Evolutionary conservation across 2,797 vertebrate species (phyloP).

Genomic region (Rhynchonycteris naso): DNA sequence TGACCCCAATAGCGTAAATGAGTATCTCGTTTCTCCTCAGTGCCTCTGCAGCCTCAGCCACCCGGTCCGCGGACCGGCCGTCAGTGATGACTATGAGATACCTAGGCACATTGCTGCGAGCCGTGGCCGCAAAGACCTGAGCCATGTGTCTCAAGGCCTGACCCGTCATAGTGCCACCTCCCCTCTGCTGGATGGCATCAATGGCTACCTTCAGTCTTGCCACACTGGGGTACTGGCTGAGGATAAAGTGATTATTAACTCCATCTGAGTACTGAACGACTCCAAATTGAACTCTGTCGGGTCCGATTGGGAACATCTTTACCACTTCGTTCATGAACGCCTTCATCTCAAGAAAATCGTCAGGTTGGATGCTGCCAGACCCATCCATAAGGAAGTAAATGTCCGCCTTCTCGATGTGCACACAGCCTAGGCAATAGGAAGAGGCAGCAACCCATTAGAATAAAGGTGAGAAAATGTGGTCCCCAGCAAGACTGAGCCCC

Average conservation of each 20-base stretch:
- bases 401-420: slow-evolving; percentile 90
- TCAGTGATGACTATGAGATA: slow-evolving; percentile 92
- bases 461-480: neutral
- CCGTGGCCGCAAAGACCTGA: slow-evolving; percentile 81
- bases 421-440: slow-evolving; percentile 85
- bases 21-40: slow-evolving; percentile 83
- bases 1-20: slow-evolving; percentile 90
- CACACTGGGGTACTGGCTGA: slow-evolving; percentile 77
- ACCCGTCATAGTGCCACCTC: slow-evolving; percentile 87
- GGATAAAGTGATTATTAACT: slow-evolving; percentile 84
- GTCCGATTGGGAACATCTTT: slow-evolving; percentile 86
- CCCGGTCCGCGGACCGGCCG: slow-evolving; percentile 87
- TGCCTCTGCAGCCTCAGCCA: slow-evolving; percentile 83
- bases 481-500: neutral
- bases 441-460: neutral
- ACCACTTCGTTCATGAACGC: slow-evolving; percentile 88
- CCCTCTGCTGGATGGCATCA: slow-evolving; percentile 81
- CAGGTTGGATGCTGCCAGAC: slow-evolving; percentile 87
- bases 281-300: slow-evolving; percentile 87
- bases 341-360: slow-evolving; percentile 90
- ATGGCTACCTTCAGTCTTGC: slow-evolving; percentile 84
- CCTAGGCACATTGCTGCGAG: slow-evolving; percentile 77
- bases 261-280: slow-evolving; percentile 86
- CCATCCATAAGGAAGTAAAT: slow-evolving; percentile 93
- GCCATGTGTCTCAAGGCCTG: slow-evolving; percentile 86